phyloP scores from a whole-genome alignment of 92 coral and sea anemone species.

The Epizoanthus rinbou region DNA sequence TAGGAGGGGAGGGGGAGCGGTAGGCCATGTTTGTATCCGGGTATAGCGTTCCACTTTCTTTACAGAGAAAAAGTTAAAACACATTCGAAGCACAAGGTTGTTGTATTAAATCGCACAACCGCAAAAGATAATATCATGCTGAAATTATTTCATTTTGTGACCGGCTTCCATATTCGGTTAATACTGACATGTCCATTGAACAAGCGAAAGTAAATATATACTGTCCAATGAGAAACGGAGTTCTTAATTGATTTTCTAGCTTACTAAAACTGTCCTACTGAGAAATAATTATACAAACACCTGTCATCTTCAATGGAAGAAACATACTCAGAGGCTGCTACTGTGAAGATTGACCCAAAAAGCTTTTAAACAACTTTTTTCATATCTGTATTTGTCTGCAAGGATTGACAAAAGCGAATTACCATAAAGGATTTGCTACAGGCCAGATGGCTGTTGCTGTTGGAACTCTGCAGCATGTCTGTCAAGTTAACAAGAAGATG shows the following conservation, averaged over 20 bases:
- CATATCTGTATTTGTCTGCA: background rate
- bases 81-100: background rate
- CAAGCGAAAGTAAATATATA: background rate
- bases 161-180: background rate
- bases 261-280: background rate
- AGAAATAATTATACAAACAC: slow-evolving; percentile 11
- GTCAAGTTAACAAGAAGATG: background rate
- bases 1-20: too few relatives aligned
- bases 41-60: background rate
- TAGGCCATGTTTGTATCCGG: too few relatives aligned
- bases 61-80: background rate
- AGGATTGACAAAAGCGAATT: background rate
- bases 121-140: background rate
- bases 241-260: slow-evolving; percentile 17
- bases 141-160: background rate
- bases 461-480: background rate
- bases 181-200: background rate
- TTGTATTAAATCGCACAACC: background rate
- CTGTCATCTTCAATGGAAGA: background rate
- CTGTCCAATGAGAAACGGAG: background rate
- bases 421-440: background rate
- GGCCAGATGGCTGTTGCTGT: background rate
- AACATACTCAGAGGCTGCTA: background rate
- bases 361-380: background rate
- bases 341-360: background rate